Evolutionary conservation across 2,797 vertebrate species (phyloP), one percentile per base, ranked within the genome.

Genomic region (Arremon brunneinucha): DNA sequence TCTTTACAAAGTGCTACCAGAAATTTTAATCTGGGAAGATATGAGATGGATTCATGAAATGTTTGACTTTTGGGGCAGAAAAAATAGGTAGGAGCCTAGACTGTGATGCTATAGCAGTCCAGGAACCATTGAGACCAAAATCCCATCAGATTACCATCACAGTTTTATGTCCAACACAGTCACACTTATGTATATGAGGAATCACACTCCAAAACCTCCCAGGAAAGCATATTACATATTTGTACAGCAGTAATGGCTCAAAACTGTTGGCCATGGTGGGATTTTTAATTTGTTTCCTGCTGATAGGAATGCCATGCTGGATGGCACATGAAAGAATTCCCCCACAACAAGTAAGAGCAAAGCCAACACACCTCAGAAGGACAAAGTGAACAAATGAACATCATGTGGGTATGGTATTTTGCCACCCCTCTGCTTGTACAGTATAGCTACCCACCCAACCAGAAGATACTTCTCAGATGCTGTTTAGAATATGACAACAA

Each of bases 401-500:
- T 30, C 27, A 43, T 1, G 2, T 30, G 22, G 16, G 15, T 75
- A 43, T 13, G 22, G 32, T 23, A 41, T 75, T 75, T 77, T 79
- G 43, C 39, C 32, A 72, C 35, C 27, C 35, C 26, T 59, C 46
- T 69, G 28, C 49, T 74, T 23, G 27, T 49, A 32, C 28, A 60
- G 27, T 28, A 52, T 34, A 26, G 32, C 67, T 88, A 32, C 43
- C 35, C 57, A 57, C 49, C 21, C 11, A 4, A 26, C 32, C 44
- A 63, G 55, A 39, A 82, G 32, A 43, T 50, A 87, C 37, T 78
- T 94, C 83, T 92, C 50, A 63, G 41, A 43, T 23, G 43, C 52
- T 89, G 64, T 77, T 90, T 84, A 77, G 70, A 92, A 50, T 62
- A 89, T 26, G 37, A 41, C 74, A 96, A 87, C 26, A 89, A 91